These are phyloP conservation scores for Coelogynopora nodosa DNA, from an alignment of 2,888 invertebrate species.

Conservation along the genomic window DNA sequence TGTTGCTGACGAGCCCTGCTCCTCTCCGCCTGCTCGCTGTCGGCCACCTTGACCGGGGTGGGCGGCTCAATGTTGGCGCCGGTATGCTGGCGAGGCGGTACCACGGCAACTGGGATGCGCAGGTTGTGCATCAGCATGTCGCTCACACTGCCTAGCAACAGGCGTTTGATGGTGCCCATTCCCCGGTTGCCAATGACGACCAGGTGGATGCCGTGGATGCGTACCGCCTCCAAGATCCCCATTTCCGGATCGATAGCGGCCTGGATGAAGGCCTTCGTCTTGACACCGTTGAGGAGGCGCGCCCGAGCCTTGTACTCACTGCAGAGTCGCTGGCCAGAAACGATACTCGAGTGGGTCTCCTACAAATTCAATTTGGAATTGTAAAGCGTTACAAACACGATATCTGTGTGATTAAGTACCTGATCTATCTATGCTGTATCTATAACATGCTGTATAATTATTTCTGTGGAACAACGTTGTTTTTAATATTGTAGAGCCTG, in stretches of 20 bases:
- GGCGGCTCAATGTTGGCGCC: no score
- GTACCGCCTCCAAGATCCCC: neutral
- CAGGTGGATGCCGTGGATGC: neutral
- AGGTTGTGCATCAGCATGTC: neutral
- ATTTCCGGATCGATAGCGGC: neutral
- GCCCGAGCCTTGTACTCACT: neutral
- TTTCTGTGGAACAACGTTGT: no score
- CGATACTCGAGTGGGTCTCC: neutral
- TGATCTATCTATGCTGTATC: no score
- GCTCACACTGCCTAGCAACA: constrained; percentile 5
- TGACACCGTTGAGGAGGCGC: neutral
- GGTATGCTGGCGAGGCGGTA: no score
- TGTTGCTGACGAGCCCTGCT: no score
- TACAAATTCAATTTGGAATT: no score
- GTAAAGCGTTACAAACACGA: no score
- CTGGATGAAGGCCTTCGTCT: neutral
- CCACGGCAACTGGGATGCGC: neutral
- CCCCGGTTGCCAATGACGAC: constrained; percentile 9
- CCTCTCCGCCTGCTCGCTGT: no score
- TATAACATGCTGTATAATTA: no score
- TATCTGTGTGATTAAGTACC: no score
- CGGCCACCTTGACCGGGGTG: no score
- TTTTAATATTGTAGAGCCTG: no score
- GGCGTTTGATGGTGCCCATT: constrained; percentile 3
- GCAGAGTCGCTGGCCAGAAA: neutral